Conservation (phyloP, 2,797 vertebrate genomes). For the Antrozous pallidus region DNA sequence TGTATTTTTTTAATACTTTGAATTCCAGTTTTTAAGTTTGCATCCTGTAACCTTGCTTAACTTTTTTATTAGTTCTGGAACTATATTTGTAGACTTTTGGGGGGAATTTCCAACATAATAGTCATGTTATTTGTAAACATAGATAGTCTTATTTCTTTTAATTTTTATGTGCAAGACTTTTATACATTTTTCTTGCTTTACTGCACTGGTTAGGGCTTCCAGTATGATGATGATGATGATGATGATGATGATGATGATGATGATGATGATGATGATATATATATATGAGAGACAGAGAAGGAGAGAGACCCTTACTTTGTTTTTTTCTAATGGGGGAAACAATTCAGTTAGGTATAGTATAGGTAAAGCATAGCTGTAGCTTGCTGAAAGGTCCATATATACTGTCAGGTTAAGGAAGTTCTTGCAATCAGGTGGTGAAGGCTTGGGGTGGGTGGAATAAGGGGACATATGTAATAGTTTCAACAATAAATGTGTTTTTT, state of each 20-base stretch:
- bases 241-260: no score
- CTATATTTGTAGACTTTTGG: neutral
- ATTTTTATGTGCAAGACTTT: neutral
- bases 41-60: neutral
- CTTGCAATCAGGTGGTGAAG: neutral
- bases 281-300: no score
- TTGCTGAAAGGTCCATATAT: neutral
- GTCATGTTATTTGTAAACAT: neutral
- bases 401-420: neutral
- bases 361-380: neutral
- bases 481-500: no score
- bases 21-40: neutral
- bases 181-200: neutral
- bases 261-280: no score
- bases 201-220: neutral
- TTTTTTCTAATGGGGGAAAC: neutral
- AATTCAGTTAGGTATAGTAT: neutral
- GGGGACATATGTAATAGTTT: no score
- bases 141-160: neutral
- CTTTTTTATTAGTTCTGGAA: neutral
- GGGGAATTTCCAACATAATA: neutral
- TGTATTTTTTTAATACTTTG: neutral
- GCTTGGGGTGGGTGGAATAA: no score
- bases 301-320: neutral
- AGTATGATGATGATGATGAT: neutral